These are phyloP conservation scores for Heterocephalus glaber DNA, from an alignment of 2,113 vertebrate genomes.

Conservation along the genomic window DNA sequence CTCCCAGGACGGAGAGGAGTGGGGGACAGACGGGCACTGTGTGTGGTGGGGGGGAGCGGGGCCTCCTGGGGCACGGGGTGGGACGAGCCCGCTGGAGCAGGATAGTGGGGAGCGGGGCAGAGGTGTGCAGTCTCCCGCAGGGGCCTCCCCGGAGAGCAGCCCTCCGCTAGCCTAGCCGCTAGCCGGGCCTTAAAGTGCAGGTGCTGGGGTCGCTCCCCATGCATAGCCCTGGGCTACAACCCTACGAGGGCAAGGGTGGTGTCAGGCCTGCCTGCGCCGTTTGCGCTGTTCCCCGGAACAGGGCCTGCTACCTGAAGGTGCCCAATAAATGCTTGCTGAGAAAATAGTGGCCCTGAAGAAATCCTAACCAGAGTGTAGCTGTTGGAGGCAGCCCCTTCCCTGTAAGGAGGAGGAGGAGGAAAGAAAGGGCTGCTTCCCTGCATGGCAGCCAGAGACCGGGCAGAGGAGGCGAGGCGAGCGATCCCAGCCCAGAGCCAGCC, in stretches of 20 bases:
- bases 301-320: background rate
- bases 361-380: background rate
- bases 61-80: background rate
- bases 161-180: background rate
- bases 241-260: background rate
- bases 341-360: background rate
- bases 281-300: background rate
- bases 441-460: accelerated
- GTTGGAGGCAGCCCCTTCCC: background rate
- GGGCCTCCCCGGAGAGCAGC: background rate
- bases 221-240: accelerated
- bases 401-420: background rate
- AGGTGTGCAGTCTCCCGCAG: background rate
- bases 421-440: background rate
- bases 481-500: background rate
- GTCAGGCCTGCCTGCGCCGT: background rate
- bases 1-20: accelerated
- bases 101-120: background rate
- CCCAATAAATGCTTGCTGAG: background rate
- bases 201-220: background rate
- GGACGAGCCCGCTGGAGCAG: background rate
- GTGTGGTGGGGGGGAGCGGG: background rate
- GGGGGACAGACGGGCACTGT: too few relatives aligned
- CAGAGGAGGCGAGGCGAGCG: accelerated
- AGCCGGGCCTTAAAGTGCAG: background rate